These are phyloP conservation scores for Xestia ashworthii DNA, from an alignment of 2,888 invertebrate species.

Conservation along the genomic window DNA sequence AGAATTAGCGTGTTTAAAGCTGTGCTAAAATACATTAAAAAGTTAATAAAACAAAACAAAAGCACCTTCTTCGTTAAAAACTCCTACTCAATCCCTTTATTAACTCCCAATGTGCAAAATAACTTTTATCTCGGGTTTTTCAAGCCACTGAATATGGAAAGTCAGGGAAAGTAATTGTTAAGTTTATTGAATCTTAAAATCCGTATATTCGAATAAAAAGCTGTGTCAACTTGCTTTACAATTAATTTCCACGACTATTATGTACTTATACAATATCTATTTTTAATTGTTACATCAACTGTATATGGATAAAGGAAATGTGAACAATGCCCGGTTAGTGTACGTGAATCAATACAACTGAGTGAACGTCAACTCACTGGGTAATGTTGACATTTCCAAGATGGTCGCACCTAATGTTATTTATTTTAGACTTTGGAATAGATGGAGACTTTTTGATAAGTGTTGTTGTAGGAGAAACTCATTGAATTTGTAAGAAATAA, in stretches of 20 bases:
- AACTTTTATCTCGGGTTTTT: slow-evolving; percentile 28
- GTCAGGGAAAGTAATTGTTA: neutral
- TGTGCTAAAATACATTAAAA: slow-evolving; percentile 49
- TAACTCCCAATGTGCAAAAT: slow-evolving; percentile 79
- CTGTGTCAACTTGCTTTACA: neutral
- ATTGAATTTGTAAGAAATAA: no score
- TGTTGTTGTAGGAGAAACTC: neutral
- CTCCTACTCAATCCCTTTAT: slow-evolving; percentile 75
- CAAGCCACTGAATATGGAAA: slow-evolving; percentile 38
- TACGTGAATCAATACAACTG: slow-evolving; percentile 56
- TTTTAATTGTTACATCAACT: slow-evolving; percentile 24
- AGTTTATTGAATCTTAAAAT: neutral
- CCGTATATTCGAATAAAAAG: neutral
- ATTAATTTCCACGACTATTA: slow-evolving; percentile 1
- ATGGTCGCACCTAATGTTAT: slow-evolving; percentile 33
- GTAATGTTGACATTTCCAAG: slow-evolving; percentile 20
- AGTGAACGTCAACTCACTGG: slow-evolving; percentile 24
- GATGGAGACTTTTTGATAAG: slow-evolving; percentile 3
- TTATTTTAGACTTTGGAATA: slow-evolving; percentile 42
- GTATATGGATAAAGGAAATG: slow-evolving; percentile 25
- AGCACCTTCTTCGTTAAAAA: slow-evolving; percentile 59
- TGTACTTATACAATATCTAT: slow-evolving; percentile 34
- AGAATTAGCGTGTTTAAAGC: slow-evolving; percentile 48
- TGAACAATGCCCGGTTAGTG: slow-evolving; percentile 27
- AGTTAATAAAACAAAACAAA: slow-evolving; percentile 37